Evolutionary conservation across 2,797 vertebrate genomes (phyloP), one percentile per base, ranked within the genome.

Genomic region (Pangasius sanitwongsei): DNA sequence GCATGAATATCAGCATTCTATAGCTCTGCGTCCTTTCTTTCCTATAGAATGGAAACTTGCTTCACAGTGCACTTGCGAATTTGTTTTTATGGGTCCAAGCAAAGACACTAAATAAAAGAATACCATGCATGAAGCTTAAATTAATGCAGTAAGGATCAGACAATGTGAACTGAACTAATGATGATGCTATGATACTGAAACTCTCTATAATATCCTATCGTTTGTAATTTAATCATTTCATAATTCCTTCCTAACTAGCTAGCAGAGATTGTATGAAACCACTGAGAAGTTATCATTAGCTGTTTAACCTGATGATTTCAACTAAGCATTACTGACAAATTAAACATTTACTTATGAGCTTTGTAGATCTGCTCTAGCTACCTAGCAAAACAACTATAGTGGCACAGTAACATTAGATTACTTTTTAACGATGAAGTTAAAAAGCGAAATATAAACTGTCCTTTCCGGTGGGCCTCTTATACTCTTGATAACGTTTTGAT

Each of bases 1-100:
- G 25, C 69, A 28, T 4, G 88, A 92, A 92, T 92, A 91, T 92
- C 91, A 77, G 7, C 91, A 90, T 93, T 92, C 92, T 92, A 90
- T 86, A 92, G 88, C 87, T 31, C 1, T 20, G 25, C 48, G 16
- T 67, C 7, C 6, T 65, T 83, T 65, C 59, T 87, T 53, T 67
- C 50, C 69, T 90, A 92, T 90, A 91, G 91, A 93, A 93, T 93
- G 91, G 44, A 84, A 88, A 86, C 48, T 85, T 89, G 92, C 91
- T 91, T 90, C 50, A 78, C 77, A 69, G n/a, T 82, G 84, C 84
- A 59, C 34, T 87, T 75, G 87, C 55, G 72, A 31, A 41, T 61
- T 77, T 89, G 87, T 89, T 80, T 87, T 69, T 4, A 57, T 86
- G 82, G 48, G 37, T 74, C 16, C 3, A 31, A 86, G 55, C 53